Base-by-base conservation (phyloP, 1,140 invertebrate species). In the Akabosia matsudoensis region DNA sequence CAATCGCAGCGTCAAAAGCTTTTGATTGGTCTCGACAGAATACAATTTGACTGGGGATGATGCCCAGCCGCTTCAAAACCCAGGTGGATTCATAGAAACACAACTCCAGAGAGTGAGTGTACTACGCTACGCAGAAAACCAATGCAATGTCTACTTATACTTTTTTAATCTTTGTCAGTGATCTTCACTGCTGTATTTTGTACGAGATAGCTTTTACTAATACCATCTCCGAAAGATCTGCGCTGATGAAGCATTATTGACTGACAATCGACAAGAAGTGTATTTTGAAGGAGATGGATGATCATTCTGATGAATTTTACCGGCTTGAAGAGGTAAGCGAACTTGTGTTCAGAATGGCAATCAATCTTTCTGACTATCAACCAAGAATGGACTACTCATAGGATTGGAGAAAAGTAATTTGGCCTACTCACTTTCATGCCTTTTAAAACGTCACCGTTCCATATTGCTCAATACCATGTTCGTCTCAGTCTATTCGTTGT, bases 1-100 rank as follows among this genome's bases (percentile, higher is more conserved):
- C 61, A 67, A 67, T 67, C 30, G n/a, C 22, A 67, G 61, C 61
- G 61, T 67, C 61, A 67, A 67, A 67, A 67, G 61, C 61, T 67
- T 67, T 67, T 67, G 61, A 67, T 67, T 67, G 61, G 61, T 4
- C 22, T 67, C 61, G 61, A 56, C 54, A 56, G 54, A 56, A 56
- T 24, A 56, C 14, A 22, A 56, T 56, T 56, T 13, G 54, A 56
- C 37, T 45, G 37, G 37, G 37, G 37, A 45, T 45, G 37, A 45
- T 45, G 37, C 37, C 37, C 37, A n/a, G 37, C 37, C 37, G 37
- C 37, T 18, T 10, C 37, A 45, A 7, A 10, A 7, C 18, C 7
- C 7, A 45, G 37, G 18, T 45, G 37, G 7, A 18, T 45, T 45
- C 18, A 45, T 45, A n/a, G n/a, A n/a, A n/a, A n/a, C n/a, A n/a